Evolutionary conservation across 2,797 vertebrate species (phyloP).

Genomic region (Siniperca scherzeri): DNA sequence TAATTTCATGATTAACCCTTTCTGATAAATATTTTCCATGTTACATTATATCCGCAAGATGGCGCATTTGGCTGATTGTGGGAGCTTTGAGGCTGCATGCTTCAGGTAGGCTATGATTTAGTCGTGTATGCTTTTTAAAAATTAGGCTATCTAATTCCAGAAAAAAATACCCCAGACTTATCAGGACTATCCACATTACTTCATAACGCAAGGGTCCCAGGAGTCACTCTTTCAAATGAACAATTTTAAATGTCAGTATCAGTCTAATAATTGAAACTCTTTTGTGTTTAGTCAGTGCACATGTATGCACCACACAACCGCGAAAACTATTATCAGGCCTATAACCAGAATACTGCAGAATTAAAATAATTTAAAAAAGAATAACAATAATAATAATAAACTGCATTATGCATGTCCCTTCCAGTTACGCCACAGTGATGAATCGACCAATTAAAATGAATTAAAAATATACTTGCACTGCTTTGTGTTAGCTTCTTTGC

Average conservation of each 20-base stretch:
- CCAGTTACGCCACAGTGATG: too few relatives aligned
- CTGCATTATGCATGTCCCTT: too few relatives aligned
- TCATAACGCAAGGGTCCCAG: too few relatives aligned
- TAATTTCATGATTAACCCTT: neutral
- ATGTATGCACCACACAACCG: neutral
- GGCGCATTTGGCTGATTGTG: neutral
- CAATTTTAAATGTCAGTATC: too few relatives aligned
- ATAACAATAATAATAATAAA: too few relatives aligned
- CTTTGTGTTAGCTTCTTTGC: neutral
- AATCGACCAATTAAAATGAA: too few relatives aligned
- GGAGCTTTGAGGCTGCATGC: neutral
- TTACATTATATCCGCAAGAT: neutral
- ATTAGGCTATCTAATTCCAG: too few relatives aligned
- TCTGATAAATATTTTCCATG: too few relatives aligned
- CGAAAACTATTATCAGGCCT: neutral
- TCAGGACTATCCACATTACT: too few relatives aligned
- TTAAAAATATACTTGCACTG: neutral
- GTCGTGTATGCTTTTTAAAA: too few relatives aligned
- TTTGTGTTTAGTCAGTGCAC: neutral
- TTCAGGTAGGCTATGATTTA: neutral
- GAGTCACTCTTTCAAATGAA: neutral
- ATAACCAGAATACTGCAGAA: neutral
- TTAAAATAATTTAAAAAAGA: neutral
- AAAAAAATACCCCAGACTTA: too few relatives aligned
- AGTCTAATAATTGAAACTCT: neutral